Percentiles rank a stretch among this genome's conserved stretches.
phyloP scores from a whole-genome alignment of 2,888 invertebrate genomes.

The Noctua janthe region DNA sequence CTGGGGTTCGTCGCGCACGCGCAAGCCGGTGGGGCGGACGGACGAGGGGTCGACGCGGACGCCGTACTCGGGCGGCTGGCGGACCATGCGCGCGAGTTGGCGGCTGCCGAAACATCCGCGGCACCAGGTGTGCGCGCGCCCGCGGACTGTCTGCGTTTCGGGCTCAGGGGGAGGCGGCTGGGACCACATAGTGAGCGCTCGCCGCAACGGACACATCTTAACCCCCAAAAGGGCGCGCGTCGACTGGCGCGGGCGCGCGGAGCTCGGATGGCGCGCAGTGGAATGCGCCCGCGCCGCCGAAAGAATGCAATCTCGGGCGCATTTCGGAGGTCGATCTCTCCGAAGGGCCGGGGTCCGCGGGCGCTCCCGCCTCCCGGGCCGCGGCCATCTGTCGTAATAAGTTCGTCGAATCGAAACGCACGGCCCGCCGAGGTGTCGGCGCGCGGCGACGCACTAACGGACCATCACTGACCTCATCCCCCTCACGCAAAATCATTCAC shows the following conservation, averaged over 20 bases:
- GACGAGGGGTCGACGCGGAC: constrained; percentile 85
- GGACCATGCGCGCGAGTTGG: constrained; percentile 86
- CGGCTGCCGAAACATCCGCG: constrained; percentile 79
- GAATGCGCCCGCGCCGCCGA: constrained; percentile 91
- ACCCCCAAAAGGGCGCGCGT: constrained; percentile 90
- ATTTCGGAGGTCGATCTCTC: constrained; percentile 91
- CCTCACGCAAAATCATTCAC: constrained; percentile 84
- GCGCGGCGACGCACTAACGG: constrained; percentile 82
- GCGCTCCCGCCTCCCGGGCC: constrained; percentile 87
- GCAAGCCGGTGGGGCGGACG: constrained; percentile 80
- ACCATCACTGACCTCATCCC: constrained; percentile 82
- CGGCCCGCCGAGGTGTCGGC: constrained; percentile 83
- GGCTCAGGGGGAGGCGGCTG: constrained; percentile 87
- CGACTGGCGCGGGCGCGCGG: constrained; percentile 89
- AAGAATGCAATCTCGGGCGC: constrained; percentile 91
- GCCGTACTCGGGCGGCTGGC: constrained; percentile 84
- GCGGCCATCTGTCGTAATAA: constrained; percentile 90
- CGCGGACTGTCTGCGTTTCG: constrained; percentile 78
- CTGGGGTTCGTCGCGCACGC: constrained; percentile 86
- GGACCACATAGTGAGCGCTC: constrained; percentile 90
- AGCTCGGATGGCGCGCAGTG: constrained; percentile 88
- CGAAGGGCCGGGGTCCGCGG: constrained; percentile 85
- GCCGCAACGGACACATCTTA: constrained; percentile 90
- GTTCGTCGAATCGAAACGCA: constrained; percentile 90
- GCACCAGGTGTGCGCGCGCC: constrained; percentile 82